Percentiles rank a stretch among this genome's conserved stretches.
phyloP scores from a whole-genome alignment of 2,888 invertebrate species.

The Branchellion lobata region DNA sequence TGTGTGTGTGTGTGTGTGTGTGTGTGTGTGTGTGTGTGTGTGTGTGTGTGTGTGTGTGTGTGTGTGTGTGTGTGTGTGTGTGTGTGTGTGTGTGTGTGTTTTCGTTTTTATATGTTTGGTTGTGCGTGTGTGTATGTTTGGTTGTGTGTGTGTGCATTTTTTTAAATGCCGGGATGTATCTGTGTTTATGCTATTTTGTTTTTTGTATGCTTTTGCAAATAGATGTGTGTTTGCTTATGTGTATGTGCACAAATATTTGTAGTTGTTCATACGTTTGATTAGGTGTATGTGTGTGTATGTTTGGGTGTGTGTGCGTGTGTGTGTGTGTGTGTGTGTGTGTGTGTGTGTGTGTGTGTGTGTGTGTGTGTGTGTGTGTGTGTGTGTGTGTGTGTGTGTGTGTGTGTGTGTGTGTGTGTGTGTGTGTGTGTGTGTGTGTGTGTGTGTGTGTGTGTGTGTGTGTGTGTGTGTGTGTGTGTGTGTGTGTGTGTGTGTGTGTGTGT shows the following conservation, averaged over 20 bases:
- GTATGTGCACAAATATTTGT: background rate
- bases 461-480: slow-evolving; percentile 20
- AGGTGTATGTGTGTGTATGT: slow-evolving; percentile 13
- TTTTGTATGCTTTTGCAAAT: too few relatives aligned
- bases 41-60: too few relatives aligned
- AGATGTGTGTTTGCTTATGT: too few relatives aligned
- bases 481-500: slow-evolving; percentile 28
- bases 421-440: slow-evolving; percentile 20
- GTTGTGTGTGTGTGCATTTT: too few relatives aligned
- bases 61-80: too few relatives aligned
- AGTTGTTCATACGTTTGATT: background rate
- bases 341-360: slow-evolving; percentile 23
- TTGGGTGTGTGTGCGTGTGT: slow-evolving; percentile 1
- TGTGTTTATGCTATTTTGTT: too few relatives aligned
- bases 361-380: slow-evolving; percentile 19
- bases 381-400: slow-evolving; percentile 23
- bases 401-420: slow-evolving; percentile 23
- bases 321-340: background rate
- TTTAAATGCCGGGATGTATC: too few relatives aligned
- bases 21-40: too few relatives aligned
- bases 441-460: slow-evolving; percentile 12
- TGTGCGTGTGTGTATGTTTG: too few relatives aligned
- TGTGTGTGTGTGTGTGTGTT: too few relatives aligned
- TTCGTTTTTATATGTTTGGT: too few relatives aligned
- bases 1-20: too few relatives aligned